Evolutionary conservation across 2,113 vertebrate genomes (phyloP), one percentile per base, ranked within the genome.

Genomic region (Corythoichthys haematopterus): DNA sequence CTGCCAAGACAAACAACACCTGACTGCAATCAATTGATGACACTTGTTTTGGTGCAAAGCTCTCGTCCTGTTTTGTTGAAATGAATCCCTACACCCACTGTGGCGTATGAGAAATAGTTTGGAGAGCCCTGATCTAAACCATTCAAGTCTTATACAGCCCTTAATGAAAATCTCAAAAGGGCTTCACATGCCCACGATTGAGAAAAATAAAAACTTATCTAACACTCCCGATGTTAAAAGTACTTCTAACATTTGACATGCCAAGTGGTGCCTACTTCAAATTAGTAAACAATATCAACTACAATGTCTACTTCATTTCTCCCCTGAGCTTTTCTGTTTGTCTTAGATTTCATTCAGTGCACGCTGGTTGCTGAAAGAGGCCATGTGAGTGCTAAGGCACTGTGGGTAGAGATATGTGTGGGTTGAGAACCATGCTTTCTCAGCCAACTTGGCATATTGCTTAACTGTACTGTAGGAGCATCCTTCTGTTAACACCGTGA

Each of bases 371-470:
- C 83, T 75, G 80, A 79, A 80, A 66, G 79, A 75, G 85, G 76
- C 69, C 81, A 79, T 65, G 64, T 70, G 78, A 67, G 81, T 80
- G 81, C 4, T 70, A 40, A 79, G 55, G 68, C 83, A 82, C 80
- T 76, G 85, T 88, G 78, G 85, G 79, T 83, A 82, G 87, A 83
- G 80, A 83, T 85, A 83, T 82, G 79, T 63, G 83, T 80, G 87
- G 86, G 87, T 65, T 79, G 72, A 55, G 68, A 79, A 62, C 4
- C 84, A 77, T 80, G 70, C 82, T 80, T 80, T 71, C 75, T 79
- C 80, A 80, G 85, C 86, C 82, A 86, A 74, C 81, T 88, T 89
- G 88, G 86, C 86, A 81, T 75, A 69, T 72, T 15, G 68, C 77
- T 75, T 70, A 76, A 79, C 82, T 84, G 76, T 60, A 69, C 77